Evolutionary conservation across 2,797 vertebrate genomes (phyloP), one percentile per base, ranked within the genome.

Genomic region (Pipistrellus nathusii): DNA sequence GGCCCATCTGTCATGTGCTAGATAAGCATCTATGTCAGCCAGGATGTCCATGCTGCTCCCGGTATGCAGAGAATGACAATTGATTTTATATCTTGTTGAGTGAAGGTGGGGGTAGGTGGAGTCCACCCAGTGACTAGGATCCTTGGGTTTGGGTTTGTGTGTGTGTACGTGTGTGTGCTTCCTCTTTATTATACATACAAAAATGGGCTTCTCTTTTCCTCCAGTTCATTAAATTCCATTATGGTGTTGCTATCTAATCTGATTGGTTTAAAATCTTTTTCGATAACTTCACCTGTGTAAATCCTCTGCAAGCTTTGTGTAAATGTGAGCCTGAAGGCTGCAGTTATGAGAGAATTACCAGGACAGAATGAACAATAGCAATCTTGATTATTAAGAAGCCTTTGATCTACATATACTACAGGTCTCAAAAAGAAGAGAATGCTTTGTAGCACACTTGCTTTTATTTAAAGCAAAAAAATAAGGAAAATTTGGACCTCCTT

Each of bases 251-350:
- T 92, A 76, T 91, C 86, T 96, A 86, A 95, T 95, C 95, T 83
- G 91, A 95, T 69, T 38, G 46, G 84, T 83, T 96, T 96, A 88
- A 96, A 94, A 93, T 93, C 89, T 84, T 94, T 90, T 90, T 85
- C 18, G 1, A 91, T 93, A 95, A 82, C 77, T 38, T 95, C 91
- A 91, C 94, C 94, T 96, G 94, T 94, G 95, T 91, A 91, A 95
- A 96, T 91, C 84, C 66, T 59, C 64, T 32, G 73, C 62, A 90
- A 91, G 94, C 82, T 89, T 91, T 90, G 84, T 88, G 82, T 93
- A 95, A 85, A 83, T 66, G 94, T 76, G 92, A 86, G 81, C 87
- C 95, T 0, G 15, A 38, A 95, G 94, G 89, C 91, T 85, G 77
- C 81, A 88, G 44, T 95, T 78, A 72, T 66, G 44, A 83, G 87